Conservation (phyloP, 2,888 invertebrate species). For the Sarcophaga subvicina region DNA sequence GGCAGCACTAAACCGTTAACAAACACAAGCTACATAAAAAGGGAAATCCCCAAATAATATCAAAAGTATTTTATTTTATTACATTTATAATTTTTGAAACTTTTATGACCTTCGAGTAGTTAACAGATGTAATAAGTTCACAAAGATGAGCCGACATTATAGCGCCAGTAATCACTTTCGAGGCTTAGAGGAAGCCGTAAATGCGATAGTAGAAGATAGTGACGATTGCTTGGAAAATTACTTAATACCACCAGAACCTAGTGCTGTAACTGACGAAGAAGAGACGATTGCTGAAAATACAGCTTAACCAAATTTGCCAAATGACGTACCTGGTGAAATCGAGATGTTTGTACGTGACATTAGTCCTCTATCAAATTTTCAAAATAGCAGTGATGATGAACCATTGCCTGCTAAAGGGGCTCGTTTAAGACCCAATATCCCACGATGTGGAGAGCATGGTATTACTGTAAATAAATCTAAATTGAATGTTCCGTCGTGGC, state of each 20-base stretch:
- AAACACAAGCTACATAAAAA: no score
- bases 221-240: constrained; percentile 5
- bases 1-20: no score
- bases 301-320: background rate
- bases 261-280: constrained; percentile 18
- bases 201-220: background rate
- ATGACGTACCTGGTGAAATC: constrained; percentile 11
- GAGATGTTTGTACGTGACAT: background rate
- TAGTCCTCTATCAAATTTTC: background rate
- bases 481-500: background rate
- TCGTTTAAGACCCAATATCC: background rate
- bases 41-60: no score
- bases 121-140: no score
- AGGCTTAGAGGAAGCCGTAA: constrained; percentile 25
- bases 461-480: background rate
- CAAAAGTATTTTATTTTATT: no score
- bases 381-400: constrained; percentile 11
- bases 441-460: no score
- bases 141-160: background rate
- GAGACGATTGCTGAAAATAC: background rate
- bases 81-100: no score
- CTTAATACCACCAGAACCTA: constrained; percentile 2
- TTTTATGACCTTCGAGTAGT: no score
- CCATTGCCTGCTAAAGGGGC: constrained; percentile 5
- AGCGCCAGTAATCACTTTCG: background rate